Evolutionary conservation across 2,797 vertebrate genomes (phyloP), one percentile per base, ranked within the genome.

Genomic region (Crocodylus rhombifer): DNA sequence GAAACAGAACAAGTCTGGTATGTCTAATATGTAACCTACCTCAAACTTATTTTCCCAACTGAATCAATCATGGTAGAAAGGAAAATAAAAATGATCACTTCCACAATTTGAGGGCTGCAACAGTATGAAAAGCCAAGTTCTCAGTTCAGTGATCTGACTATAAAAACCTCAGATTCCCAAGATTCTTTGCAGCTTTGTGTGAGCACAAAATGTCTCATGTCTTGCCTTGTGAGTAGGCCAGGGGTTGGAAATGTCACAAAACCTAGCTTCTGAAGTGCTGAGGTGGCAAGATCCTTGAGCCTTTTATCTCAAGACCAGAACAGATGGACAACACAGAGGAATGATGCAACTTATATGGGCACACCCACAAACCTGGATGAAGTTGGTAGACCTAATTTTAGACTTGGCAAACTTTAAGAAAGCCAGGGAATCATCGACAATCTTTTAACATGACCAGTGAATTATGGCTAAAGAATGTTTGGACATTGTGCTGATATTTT

Each of bases 301-400:
- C 20, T 91, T 65, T 1, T 1, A 74, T 33, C 60, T 89, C 80
- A 87, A 90, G 60, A 67, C 51, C 26, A 92, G 63, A 23, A n/a
- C 23, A 55, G 60, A 57, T 30, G 79, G 75, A 63, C n/a, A 89
- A 63, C 3, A 26, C 30, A 42, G 62, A 83, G 65, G 82, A 65
- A 73, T 85, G 65, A n/a, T 76, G 61, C 0, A 1, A 58, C 64
- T 84, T 36, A 21, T 67, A 36, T 11, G 74, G 63, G 55, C 77
- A 86, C 21, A 76, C 93, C 83, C 74, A 61, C 63, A 90, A 78
- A 87, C 64, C 87, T 94, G 82, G 92, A 89, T 82, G 77, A 91
- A 95, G 86, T 89, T 95, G 80, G 64, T 74, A 28, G 6, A 3
- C 86, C 88, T 95, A 93, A 95, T 91, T 96, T 94, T 96, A 95